phyloP scores from a whole-genome alignment of 2,113 vertebrate genomes.

The Pampusana beccarii region DNA sequence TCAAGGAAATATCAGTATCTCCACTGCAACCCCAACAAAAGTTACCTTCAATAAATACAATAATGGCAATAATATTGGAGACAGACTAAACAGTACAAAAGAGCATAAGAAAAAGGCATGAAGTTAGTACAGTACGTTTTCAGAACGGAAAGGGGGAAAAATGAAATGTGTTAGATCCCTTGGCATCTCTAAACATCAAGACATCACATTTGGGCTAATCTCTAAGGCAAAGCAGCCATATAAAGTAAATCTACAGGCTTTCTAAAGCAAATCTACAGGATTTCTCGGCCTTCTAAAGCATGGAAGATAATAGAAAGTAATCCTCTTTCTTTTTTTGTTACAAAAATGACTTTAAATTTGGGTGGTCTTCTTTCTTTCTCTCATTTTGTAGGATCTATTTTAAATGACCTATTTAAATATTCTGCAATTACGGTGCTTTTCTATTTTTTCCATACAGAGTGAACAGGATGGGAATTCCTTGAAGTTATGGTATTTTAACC shows the following conservation, averaged over 20 bases:
- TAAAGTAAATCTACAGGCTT: background rate
- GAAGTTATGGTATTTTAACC: slow-evolving; percentile 38
- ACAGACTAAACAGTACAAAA: background rate
- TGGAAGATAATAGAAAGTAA: slow-evolving; percentile 1
- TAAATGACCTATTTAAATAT: slow-evolving; percentile 45
- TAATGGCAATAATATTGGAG: background rate
- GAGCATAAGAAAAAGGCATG: background rate
- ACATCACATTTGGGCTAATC: background rate
- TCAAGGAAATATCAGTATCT: background rate
- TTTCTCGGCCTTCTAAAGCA: slow-evolving; percentile 4
- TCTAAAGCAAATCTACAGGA: background rate
- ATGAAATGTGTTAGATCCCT: background rate
- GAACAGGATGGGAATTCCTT: slow-evolving; percentile 49
- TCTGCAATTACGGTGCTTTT: slow-evolving; percentile 49
- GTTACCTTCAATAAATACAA: background rate
- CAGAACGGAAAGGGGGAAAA: background rate
- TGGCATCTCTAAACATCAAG: slow-evolving; percentile 24
- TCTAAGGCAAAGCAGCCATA: background rate
- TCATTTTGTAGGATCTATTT: slow-evolving; percentile 34
- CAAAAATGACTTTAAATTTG: slow-evolving; percentile 33
- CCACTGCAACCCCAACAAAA: background rate
- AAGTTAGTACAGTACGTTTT: background rate
- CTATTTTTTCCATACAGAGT: background rate
- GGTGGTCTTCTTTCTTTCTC: background rate
- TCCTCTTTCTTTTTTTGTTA: background rate